These are phyloP conservation scores for Etheostoma cragini DNA, from an alignment of 2,113 vertebrate species.

Conservation along the genomic window DNA sequence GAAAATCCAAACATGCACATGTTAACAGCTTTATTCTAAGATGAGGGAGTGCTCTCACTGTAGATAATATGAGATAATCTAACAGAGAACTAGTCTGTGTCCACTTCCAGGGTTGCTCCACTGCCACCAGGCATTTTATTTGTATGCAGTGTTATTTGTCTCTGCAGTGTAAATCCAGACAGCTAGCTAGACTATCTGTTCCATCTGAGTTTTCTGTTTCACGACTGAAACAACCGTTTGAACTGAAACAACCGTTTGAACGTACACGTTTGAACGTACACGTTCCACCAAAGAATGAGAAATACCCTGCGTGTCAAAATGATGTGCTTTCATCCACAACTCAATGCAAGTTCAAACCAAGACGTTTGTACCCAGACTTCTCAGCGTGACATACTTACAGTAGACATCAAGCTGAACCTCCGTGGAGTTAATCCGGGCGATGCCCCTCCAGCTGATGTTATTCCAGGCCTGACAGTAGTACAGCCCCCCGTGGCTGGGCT, in stretches of 20 bases:
- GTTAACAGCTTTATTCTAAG: background rate
- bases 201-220: no score
- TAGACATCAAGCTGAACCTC: constrained; percentile 44
- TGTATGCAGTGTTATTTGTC: no score
- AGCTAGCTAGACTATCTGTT: no score
- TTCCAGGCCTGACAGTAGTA: constrained; percentile 67
- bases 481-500: constrained; percentile 54
- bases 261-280: no score
- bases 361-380: background rate
- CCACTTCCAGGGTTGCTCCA: no score
- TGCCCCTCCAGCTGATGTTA: constrained; percentile 43
- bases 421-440: constrained; percentile 22
- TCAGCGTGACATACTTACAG: constrained; percentile 47
- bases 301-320: background rate
- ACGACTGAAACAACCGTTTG: no score
- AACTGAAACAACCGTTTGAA: no score
- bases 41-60: background rate
- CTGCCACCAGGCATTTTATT: no score
- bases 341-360: background rate
- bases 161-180: no score
- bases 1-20: background rate
- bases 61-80: background rate
- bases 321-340: background rate
- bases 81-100: background rate
- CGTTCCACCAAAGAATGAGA: background rate